Base-by-base conservation (phyloP, 2,888 invertebrate genomes). In the Emmelina monodactyla region DNA sequence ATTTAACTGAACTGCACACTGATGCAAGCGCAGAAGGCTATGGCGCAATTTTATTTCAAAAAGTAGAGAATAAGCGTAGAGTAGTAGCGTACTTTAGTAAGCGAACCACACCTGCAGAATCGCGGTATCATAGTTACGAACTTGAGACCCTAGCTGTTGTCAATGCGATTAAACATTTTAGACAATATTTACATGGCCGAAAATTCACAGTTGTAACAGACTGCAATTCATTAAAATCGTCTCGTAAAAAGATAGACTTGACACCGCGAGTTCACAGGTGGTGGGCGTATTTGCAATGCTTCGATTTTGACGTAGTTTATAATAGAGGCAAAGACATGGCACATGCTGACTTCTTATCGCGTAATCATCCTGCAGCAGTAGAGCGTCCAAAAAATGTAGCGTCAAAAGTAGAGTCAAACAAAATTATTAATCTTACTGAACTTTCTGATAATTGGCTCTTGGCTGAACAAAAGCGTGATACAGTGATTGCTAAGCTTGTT, bases 231-330 rank as follows among this genome's bases (percentile, higher is more conserved):
- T 14, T 49, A 1, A 42, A 43, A n/a, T n/a, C n/a, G n/a, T n/a
- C n/a, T n/a, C n/a, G n/a, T n/a, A n/a, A n/a, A n/a, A n/a, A n/a
- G n/a, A n/a, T n/a, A n/a, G n/a, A n/a, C n/a, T n/a, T n/a, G n/a
- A n/a, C n/a, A n/a, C n/a, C n/a, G n/a, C n/a, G 44, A 11, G 37
- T 48, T 4, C 40, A 45, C 16, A 16, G 44, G n/a, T 49, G 48
- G 43, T 50, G 48, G n/a, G n/a, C n/a, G n/a, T n/a, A n/a, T n/a
- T n/a, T n/a, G n/a, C n/a, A n/a, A n/a, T n/a, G n/a, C n/a, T n/a
- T n/a, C n/a, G n/a, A n/a, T n/a, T n/a, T n/a, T n/a, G n/a, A n/a
- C n/a, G n/a, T n/a, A n/a, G n/a, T 32, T 16, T 11, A 32, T 13
- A 6, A 9, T 19, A 3, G 37, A 2, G 32, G 32, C 2, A 32